phyloP scores from a whole-genome alignment of 1,140 invertebrate genomes.

The Bombus confusus region DNA sequence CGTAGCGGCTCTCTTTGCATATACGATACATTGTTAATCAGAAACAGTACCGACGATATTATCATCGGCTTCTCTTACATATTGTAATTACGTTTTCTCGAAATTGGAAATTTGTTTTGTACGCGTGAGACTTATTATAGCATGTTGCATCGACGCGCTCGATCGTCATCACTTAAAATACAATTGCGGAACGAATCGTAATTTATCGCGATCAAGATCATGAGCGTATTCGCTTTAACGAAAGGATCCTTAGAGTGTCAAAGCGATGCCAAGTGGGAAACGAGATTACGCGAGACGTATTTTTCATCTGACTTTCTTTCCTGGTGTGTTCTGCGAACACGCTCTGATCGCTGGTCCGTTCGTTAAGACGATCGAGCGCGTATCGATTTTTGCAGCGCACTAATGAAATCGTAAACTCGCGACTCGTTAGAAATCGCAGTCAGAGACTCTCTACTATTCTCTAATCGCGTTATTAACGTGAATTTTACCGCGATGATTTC shows the following conservation, averaged over 20 bases:
- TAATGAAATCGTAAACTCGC: not conserved
- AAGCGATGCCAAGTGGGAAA: not conserved
- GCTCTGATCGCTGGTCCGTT: not conserved
- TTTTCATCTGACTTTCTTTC: not conserved
- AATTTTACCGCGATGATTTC: slow-evolving; percentile 5
- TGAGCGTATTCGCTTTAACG: not conserved
- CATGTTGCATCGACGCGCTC: not conserved
- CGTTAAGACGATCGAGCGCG: not conserved
- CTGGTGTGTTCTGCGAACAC: not conserved
- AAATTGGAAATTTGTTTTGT: not conserved
- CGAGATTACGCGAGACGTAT: not conserved
- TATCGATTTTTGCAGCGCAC: not conserved
- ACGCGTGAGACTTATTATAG: not conserved
- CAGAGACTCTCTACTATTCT: not conserved
- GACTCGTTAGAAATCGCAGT: not conserved
- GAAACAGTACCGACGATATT: not conserved
- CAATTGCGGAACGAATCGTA: not conserved
- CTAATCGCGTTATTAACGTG: not conserved
- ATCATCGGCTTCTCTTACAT: too few relatives aligned
- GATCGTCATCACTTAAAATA: not conserved
- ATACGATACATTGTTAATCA: not conserved
- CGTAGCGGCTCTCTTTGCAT: slow-evolving; percentile 3
- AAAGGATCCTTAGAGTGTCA: too few relatives aligned
- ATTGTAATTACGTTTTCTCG: not conserved
- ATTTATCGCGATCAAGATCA: not conserved